Conservation (phyloP, 2,113 vertebrate species). For the Cricetomys ansorgei region DNA sequence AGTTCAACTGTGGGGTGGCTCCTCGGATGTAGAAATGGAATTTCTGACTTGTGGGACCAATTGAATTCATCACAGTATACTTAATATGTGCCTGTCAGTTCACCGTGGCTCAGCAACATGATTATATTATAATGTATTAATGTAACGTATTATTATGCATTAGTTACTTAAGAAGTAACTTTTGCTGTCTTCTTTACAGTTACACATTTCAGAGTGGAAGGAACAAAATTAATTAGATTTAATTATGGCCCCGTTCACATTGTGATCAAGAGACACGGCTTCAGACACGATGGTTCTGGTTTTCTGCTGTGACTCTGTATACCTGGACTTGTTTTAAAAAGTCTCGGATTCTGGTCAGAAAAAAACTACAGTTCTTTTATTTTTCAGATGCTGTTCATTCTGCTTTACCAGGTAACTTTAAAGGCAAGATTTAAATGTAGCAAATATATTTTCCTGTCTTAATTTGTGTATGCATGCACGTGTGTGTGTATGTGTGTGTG, state of each 20-base stretch:
- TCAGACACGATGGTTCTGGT: background rate
- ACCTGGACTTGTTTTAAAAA: background rate
- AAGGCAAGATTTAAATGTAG: conserved; percentile 12
- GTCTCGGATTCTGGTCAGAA: background rate
- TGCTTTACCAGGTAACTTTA: conserved; percentile 15
- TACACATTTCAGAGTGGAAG: conserved; percentile 1
- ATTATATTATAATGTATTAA: background rate
- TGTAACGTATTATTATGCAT: background rate
- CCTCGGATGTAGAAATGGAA: background rate
- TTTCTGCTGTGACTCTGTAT: background rate
- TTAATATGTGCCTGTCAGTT: conserved; percentile 3
- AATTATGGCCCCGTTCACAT: background rate
- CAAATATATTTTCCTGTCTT: background rate
- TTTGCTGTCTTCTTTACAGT: conserved; percentile 3
- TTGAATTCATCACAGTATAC: background rate
- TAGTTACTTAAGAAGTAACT: background rate
- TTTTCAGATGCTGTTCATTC: background rate
- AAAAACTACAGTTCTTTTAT: background rate
- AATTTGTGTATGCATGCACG: background rate
- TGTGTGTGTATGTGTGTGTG: background rate
- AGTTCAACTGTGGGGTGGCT: background rate
- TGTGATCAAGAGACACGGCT: background rate
- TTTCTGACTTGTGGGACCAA: background rate
- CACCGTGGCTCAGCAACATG: background rate
- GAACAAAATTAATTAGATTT: conserved; percentile 14